Conservation (phyloP, 2,888 invertebrate species). For the Serripes groenlandicus region DNA sequence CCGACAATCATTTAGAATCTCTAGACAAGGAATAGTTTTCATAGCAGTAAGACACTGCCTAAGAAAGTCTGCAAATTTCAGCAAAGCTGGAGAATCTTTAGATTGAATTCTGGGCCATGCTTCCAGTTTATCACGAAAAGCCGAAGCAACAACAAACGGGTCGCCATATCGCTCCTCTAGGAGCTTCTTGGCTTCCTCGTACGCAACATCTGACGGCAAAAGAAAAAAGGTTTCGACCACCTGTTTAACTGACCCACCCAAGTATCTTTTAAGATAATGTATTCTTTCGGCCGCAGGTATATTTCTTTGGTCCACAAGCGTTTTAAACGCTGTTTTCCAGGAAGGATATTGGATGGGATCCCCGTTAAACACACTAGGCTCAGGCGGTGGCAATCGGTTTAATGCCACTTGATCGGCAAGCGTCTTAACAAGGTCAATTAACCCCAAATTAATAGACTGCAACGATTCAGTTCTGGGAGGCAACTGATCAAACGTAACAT, state of each 20-base stretch:
- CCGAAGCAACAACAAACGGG: constrained; percentile 42
- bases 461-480: not conserved
- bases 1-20: constrained; percentile 39
- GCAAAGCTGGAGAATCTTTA: constrained; percentile 28
- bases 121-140: constrained; percentile 60
- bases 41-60: constrained; percentile 40
- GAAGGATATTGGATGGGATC: constrained; percentile 22
- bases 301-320: not conserved
- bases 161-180: constrained; percentile 56
- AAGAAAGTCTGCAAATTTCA: constrained; percentile 44
- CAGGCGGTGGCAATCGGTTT: constrained; percentile 47
- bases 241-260: constrained; percentile 9
- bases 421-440: not conserved
- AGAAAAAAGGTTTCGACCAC: constrained; percentile 20
- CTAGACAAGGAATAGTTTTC: constrained; percentile 20
- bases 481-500: not conserved
- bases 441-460: no score
- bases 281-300: constrained; percentile 9
- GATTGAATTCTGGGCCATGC: constrained; percentile 47
- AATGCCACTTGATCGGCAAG: constrained; percentile 36
- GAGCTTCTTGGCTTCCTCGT: constrained; percentile 46
- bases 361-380: constrained; percentile 47
- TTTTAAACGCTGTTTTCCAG: constrained; percentile 16
- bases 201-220: constrained; percentile 32
- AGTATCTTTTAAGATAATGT: constrained; percentile 22